Base-by-base conservation (phyloP, 2,888 invertebrate genomes). In the Heliconius aoede region DNA sequence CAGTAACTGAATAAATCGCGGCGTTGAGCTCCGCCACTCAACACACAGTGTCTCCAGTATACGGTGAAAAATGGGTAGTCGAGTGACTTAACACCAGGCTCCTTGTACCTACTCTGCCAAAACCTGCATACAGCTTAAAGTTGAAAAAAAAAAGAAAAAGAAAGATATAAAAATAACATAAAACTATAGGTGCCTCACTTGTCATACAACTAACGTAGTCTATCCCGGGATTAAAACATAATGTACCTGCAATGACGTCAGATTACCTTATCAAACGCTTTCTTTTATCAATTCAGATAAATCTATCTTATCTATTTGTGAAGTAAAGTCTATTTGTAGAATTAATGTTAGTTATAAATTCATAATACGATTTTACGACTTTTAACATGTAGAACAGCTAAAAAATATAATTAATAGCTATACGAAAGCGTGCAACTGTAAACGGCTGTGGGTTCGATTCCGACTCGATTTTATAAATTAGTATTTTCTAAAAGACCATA, bases 241-340 rank as follows among this genome's bases (percentile, higher is more conserved):
- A 58, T 64, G 30, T 71, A 55, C 36, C 36, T 75, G 64, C 75
- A 71, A 75, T 75, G 75, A 75, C 75, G 71, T 75, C 69, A 75
- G 21, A 55, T 24, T 9, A 24, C 24, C 32, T 71, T 64, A 72
- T 71, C 71, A 62, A 69, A 30, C 61, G 68, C 36, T 40, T 74
- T 61, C 26, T 68, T 60, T 58, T 60, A 74, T 74, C 40, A 62
- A 51, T 46, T 68, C n/a, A 51, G 46, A 15, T 74, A 60, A 32
- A 15, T 11, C 15, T 68, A 74, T 74, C 74, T 74, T 73, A 73
- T 73, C 65, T 73, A 28, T 55, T 62, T 61, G 21, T n/a, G 30
- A 51, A 28, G 30, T n/a, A 30, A 55, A 30, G 55, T 30, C 68
- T 28, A 30, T 69, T 51, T 69, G 51, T 30, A 69, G 5, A 69